phyloP scores from a whole-genome alignment of 2,888 invertebrate species.

The Drosophila merina region DNA sequence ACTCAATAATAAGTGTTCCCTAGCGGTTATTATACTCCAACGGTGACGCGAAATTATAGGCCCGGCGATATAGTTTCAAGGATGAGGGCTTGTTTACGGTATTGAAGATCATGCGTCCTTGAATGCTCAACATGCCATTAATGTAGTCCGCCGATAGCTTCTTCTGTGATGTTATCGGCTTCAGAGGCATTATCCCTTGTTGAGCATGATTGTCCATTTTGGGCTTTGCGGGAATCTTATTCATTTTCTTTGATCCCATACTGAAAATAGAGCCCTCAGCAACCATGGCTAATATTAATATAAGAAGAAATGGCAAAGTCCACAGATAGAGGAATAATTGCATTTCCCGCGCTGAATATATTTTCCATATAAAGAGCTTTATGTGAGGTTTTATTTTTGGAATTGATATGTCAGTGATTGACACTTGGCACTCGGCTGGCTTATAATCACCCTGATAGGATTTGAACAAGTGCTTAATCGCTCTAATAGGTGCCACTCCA shows the following conservation, averaged over 20 bases:
- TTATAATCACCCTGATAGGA: conserved; percentile 28
- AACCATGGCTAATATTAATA: background rate
- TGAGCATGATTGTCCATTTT: background rate
- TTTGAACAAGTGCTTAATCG: conserved; percentile 41
- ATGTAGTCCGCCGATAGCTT: conserved; percentile 21
- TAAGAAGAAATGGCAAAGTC: background rate
- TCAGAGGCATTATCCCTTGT: background rate
- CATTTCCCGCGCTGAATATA: conserved; percentile 1
- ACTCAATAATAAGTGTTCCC: background rate
- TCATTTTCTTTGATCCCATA: background rate
- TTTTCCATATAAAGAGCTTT: conserved; percentile 1
- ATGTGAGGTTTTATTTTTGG: background rate
- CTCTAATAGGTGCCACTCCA: conserved; percentile 29
- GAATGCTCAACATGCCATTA: conserved; percentile 27
- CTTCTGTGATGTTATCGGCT: background rate
- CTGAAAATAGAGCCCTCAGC: conserved; percentile 4
- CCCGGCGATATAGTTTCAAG: conserved; percentile 20
- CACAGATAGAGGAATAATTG: conserved; percentile 2
- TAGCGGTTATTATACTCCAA: background rate
- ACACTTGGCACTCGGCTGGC: conserved; percentile 21
- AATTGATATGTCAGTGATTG: conserved; percentile 30
- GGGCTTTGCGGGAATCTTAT: background rate
- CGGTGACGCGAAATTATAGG: background rate
- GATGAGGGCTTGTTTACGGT: conserved; percentile 27
- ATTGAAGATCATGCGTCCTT: conserved; percentile 28